Evolutionary conservation across 2,888 invertebrate genomes (phyloP).

Genomic region (Euproctis similis): DNA sequence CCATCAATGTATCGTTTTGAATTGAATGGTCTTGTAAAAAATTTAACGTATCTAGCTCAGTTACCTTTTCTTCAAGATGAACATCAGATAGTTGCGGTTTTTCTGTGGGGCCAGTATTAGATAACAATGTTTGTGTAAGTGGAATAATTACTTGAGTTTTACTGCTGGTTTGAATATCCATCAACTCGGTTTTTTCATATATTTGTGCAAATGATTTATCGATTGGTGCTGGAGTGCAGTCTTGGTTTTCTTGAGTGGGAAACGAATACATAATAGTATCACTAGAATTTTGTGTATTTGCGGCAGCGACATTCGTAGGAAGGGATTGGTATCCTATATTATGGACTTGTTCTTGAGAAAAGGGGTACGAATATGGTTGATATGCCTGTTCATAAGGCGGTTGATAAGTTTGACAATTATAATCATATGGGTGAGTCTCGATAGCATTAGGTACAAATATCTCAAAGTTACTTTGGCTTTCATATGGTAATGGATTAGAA

Average conservation of each 20-base stretch:
- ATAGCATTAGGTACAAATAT: conserved; percentile 38
- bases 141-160: not conserved
- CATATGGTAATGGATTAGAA: conserved; percentile 20
- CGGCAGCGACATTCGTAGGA: no score
- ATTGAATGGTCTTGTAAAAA: not conserved
- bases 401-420: conserved; percentile 8
- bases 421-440: conserved; percentile 8
- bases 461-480: conserved; percentile 34
- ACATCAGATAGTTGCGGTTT: not conserved
- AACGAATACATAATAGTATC: no score
- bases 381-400: conserved; percentile 12
- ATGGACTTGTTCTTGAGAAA: conserved; percentile 2
- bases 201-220: no score
- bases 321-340: no score
- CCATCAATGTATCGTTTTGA: not conserved
- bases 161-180: no score
- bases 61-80: not conserved
- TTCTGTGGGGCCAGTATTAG: not conserved
- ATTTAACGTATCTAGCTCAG: not conserved
- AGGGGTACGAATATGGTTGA: conserved; percentile 19
- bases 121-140: not conserved
- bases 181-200: no score
- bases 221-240: no score
- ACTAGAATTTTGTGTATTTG: no score
- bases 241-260: no score